Base-by-base conservation (phyloP, 1,140 invertebrate species). In the Tetramorium simillimum region DNA sequence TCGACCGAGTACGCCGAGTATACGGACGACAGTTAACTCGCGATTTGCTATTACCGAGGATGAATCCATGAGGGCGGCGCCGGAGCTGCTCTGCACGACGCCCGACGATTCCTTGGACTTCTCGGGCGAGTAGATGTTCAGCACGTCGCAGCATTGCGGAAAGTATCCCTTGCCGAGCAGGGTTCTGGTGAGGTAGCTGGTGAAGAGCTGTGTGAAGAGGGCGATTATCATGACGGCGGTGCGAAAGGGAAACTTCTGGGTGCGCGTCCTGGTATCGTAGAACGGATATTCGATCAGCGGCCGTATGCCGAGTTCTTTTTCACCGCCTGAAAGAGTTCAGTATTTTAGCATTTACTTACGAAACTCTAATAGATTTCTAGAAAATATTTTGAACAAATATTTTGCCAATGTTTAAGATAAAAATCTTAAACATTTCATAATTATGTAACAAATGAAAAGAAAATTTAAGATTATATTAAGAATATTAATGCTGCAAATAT, bases 281-380 rank as follows among this genome's bases (percentile, higher is more conserved):
- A 94, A 96, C 2, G 97, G 97, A 92, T 96, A 97, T 87, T 96
- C 95, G 58, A 97, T 96, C 12, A 96, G 80, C 5, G 97, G 93
- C 2, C 96, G 96, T 56, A 98, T 94, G 6, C 96, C 95, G 24
- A 98, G 93, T 24, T 96, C 95, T 43, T 95, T 94, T 91, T 98
- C 97, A 4, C 97, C 97, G 2, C 96, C 96, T 95, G 78, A 10
- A 92, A 92, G 14, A 5, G 7, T 81, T 40, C 53, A 51, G 1
- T 16, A 10, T 49, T 67, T 10, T 16, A 46, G 0, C 69, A 28
- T 18, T 40, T 81, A 49, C 37, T 21, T 69, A 16, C 46, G 65
- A 73, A 46, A 18, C 4, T 37, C 18, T 46, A 24, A n/a, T 28
- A 65, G 6, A 84, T 16, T 58, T 86, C 43, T 49, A 53, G 10